Percentiles rank a stretch among this genome's conserved stretches.
These are phyloP conservation scores for Tetranychus piercei DNA, from an alignment of 2,888 invertebrate species.

Conservation along the genomic window DNA sequence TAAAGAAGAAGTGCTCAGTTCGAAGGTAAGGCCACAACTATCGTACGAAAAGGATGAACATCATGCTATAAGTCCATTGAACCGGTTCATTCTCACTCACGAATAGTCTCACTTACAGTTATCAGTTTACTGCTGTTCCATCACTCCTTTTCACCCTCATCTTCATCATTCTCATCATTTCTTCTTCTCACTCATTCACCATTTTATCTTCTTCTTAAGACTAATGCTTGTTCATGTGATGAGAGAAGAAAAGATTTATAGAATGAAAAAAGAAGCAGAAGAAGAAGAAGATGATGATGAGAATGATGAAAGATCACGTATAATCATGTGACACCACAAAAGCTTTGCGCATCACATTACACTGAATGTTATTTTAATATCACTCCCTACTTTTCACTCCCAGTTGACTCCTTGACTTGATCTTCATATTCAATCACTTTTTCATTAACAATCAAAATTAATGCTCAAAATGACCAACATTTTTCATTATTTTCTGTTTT, in stretches of 20 bases:
- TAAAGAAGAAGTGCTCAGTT: background rate
- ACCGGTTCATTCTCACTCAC: background rate
- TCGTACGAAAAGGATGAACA: background rate
- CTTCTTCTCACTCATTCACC: background rate
- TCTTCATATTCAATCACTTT: background rate
- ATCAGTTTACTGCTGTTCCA: background rate
- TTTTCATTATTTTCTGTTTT: too few relatives aligned
- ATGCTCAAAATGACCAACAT: too few relatives aligned
- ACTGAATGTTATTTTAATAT: background rate
- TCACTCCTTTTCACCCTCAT: background rate
- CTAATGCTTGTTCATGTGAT: background rate
- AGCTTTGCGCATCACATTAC: background rate
- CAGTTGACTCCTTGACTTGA: background rate
- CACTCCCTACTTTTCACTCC: background rate
- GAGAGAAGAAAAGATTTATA: background rate
- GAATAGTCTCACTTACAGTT: background rate
- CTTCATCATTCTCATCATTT: background rate
- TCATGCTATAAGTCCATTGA: background rate
- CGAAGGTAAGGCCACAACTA: slow-evolving; percentile 2
- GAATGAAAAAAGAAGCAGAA: background rate
- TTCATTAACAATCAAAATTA: background rate
- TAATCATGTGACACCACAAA: slow-evolving; percentile 1
- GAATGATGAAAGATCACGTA: background rate
- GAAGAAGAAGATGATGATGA: background rate
- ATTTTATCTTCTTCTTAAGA: background rate